Evolutionary conservation across 2,888 invertebrate genomes (phyloP), one percentile per base, ranked within the genome.

Genomic region (Brenthis hecate): DNA sequence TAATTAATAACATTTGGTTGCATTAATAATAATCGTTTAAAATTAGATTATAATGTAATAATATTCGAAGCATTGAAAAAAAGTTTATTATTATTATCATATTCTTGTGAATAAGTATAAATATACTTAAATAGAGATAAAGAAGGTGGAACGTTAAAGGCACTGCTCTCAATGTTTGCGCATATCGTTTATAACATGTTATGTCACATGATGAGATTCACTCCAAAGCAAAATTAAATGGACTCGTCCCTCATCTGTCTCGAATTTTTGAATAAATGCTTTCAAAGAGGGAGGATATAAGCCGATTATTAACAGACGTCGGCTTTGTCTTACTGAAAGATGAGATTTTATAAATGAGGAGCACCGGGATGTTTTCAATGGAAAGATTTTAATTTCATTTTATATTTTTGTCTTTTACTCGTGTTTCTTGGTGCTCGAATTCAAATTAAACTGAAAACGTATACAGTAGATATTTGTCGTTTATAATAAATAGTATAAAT

Each of bases 241-340:
- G 72, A 79, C 74, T 71, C 61, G 68, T 64, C 66, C 16, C 71
- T 70, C 75, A 73, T 74, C 75, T 74, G 75, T 74, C 73, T 71
- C 71, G 71, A 75, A 73, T 75, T 74, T 76, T 75, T 79, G 76
- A 78, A 77, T 79, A 79, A 79, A 78, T 77, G 75, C 77, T 75
- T 78, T 74, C 72, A 76, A 74, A 73, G 73, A 72, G 76, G 80
- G 74, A 75, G 77, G 77, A 79, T 80, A 77, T 85, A 88, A 88
- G 84, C 85, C 82, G 86, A 87, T 88, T 88, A 87, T 80, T 77
- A 83, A 77, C 83, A 83, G 82, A 81, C 80, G 80, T 77, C 74
- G 77, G 79, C 77, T 77, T 77, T 79, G 76, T 81, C 80, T 78
- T 80, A 76, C 75, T 76, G 76, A 77, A 79, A 72, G 72, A 75